These are phyloP conservation scores for Oxygymnocypris stewartii DNA, from an alignment of 2,113 vertebrate genomes.

Conservation along the genomic window DNA sequence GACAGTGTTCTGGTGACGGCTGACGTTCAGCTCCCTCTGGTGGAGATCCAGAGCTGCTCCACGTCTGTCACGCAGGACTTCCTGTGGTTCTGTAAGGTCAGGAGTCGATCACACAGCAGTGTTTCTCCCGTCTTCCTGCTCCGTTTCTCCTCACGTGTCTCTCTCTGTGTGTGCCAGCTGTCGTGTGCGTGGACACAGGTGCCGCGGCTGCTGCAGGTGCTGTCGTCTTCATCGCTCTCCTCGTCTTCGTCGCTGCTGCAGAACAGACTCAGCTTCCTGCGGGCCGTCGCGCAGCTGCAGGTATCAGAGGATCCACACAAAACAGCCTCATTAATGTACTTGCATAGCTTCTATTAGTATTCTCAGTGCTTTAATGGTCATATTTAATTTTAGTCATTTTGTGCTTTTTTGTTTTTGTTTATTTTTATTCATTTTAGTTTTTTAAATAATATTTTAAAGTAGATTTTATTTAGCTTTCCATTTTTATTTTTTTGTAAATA, in stretches of 20 bases:
- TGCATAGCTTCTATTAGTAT: too few relatives aligned
- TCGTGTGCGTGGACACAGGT: constrained; percentile 79
- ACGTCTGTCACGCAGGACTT: constrained; percentile 75
- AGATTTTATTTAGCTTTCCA: too few relatives aligned
- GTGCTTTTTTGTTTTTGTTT: too few relatives aligned
- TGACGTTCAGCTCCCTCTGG: constrained; percentile 77
- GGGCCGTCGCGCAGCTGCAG: constrained; percentile 77
- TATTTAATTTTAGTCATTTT: too few relatives aligned
- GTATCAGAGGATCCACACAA: constrained; percentile 50
- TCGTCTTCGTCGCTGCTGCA: constrained; percentile 78
- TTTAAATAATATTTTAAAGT: too few relatives aligned
- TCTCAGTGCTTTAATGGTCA: too few relatives aligned
- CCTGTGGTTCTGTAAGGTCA: constrained; percentile 78
- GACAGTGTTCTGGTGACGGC: constrained; percentile 75
- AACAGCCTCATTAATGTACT: too few relatives aligned
- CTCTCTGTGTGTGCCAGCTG: constrained; percentile 61
- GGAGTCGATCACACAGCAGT: not conserved
- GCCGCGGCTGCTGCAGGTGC: constrained; percentile 74
- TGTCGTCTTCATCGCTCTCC: constrained; percentile 69
- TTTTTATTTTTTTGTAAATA: too few relatives aligned
- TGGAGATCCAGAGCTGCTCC: constrained; percentile 79
- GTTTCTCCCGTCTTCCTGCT: not conserved
- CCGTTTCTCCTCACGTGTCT: not conserved
- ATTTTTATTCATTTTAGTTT: too few relatives aligned
- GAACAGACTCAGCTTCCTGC: constrained; percentile 77